These are phyloP conservation scores for Drosophila kuntzei DNA, from an alignment of 2,888 invertebrate genomes.

Conservation along the genomic window DNA sequence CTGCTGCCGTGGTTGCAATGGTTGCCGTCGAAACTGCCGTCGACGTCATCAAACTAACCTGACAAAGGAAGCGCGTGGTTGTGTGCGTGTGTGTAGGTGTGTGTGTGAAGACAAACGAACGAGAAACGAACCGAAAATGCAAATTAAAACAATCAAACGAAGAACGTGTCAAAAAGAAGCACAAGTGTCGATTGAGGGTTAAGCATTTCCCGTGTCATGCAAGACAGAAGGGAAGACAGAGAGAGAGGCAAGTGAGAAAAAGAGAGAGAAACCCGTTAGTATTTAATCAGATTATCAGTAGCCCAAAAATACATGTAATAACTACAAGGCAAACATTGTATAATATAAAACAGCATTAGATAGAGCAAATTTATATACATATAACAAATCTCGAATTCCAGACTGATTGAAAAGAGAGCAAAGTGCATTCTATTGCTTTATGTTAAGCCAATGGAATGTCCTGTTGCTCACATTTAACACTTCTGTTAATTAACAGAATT, in stretches of 20 bases:
- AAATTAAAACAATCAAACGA: constrained; percentile 72
- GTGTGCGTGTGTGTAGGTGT: constrained; percentile 45
- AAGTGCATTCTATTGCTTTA: no score
- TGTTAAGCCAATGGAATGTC: neutral
- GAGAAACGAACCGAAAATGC: constrained; percentile 60
- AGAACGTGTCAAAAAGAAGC: constrained; percentile 29
- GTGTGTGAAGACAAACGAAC: constrained; percentile 46
- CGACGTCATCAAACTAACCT: constrained; percentile 85
- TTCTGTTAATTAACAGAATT: neutral
- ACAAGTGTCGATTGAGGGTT: constrained; percentile 28
- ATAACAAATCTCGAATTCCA: neutral
- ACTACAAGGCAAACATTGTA: neutral
- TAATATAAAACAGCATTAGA: neutral
- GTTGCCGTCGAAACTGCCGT: constrained; percentile 75
- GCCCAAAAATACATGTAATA: neutral
- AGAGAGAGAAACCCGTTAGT: constrained; percentile 59
- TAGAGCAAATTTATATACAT: neutral
- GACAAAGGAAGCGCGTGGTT: constrained; percentile 83
- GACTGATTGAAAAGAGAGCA: neutral
- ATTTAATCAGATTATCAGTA: constrained; percentile 22
- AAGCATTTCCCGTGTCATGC: constrained; percentile 24
- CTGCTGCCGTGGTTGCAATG: constrained; percentile 47
- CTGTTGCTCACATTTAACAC: neutral
- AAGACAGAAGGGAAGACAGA: constrained; percentile 6
- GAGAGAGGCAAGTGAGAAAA: constrained; percentile 4